Base-by-base conservation (phyloP, 2,888 invertebrate genomes). In the Sepiola atlantica region DNA sequence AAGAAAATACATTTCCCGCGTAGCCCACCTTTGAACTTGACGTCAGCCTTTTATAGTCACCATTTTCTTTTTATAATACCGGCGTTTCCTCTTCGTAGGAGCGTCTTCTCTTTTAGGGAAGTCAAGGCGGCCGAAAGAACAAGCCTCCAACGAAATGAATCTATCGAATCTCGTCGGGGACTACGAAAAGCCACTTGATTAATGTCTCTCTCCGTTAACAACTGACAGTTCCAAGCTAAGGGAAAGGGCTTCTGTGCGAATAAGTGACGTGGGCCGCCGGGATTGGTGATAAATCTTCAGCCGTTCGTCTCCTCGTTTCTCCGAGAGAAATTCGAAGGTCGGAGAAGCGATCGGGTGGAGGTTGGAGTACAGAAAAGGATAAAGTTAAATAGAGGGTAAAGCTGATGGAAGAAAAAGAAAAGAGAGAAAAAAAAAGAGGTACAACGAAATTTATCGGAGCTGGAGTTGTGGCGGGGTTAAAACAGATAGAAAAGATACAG, bases 291-390 rank as follows among this genome's bases (percentile, higher is more conserved):
- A 77, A 77, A 77, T 77, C 77, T 77, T 32, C n/a, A 77, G n/a
- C 32, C 77, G 32, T 77, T 77, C 77, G n/a, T 77, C 77, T 32
- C n/a, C n/a, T 77, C 3, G 77, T 77, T 77, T 77, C 77, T 77
- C n/a, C 77, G 77, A 77, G n/a, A 77, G 77, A 77, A 77, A 77
- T 77, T n/a, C 32, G n/a, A 77, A 77, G 77, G 77, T n/a, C 77
- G 77, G n/a, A 32, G 77, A 61, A 61, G 45, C 45, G 45, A 45
- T n/a, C n/a, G n/a, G n/a, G n/a, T 8, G 45, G 45, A 45, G 45
- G 2, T 45, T 4, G 45, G 2, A 45, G 4, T 45, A 45, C 45
- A 45, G 45, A 45, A 45, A n/a, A 45, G 4, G 8, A 45, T 45
- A 45, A 45, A 45, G 4, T 2, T 45, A 45, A 2, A 45, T 2